Evolutionary conservation across 2,888 invertebrate genomes (phyloP).

Genomic region (Trimorus sp.): DNA sequence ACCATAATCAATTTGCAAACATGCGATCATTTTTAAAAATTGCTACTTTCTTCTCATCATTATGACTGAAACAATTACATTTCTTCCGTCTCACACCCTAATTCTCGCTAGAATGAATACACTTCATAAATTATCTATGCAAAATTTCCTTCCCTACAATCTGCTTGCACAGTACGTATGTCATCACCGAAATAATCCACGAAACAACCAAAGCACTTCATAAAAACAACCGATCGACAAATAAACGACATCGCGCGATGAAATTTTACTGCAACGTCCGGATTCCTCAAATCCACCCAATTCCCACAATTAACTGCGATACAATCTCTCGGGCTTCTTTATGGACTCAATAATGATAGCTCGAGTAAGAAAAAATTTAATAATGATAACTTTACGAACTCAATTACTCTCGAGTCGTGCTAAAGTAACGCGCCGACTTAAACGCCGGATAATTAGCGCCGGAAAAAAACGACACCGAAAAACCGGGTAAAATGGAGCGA

Average conservation of each 20-base stretch:
- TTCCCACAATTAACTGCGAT: conserved; percentile 18
- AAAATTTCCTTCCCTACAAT: too few species aligned
- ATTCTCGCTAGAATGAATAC: too few species aligned
- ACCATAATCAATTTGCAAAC: too few species aligned
- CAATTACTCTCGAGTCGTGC: conserved; percentile 30
- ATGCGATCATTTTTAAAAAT: too few species aligned
- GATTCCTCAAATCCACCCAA: conserved; percentile 16
- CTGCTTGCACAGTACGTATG: too few species aligned
- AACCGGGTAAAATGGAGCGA: neutral
- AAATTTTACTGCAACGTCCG: neutral
- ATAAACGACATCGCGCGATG: neutral
- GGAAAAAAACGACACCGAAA: neutral
- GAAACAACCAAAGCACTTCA: too few species aligned
- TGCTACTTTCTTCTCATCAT: too few species aligned
- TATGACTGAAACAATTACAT: too few species aligned
- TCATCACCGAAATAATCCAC: too few species aligned
- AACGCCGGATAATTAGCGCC: conserved; percentile 41
- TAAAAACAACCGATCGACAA: neutral
- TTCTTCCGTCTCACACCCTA: too few species aligned
- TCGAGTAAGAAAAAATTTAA: neutral
- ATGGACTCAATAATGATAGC: neutral
- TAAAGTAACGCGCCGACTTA: conserved; percentile 34
- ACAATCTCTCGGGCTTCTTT: neutral
- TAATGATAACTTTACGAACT: conserved; percentile 11
- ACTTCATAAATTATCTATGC: too few species aligned